Base-by-base conservation (phyloP, 2,888 invertebrate species). In the Megaustenia siamemsis region DNA sequence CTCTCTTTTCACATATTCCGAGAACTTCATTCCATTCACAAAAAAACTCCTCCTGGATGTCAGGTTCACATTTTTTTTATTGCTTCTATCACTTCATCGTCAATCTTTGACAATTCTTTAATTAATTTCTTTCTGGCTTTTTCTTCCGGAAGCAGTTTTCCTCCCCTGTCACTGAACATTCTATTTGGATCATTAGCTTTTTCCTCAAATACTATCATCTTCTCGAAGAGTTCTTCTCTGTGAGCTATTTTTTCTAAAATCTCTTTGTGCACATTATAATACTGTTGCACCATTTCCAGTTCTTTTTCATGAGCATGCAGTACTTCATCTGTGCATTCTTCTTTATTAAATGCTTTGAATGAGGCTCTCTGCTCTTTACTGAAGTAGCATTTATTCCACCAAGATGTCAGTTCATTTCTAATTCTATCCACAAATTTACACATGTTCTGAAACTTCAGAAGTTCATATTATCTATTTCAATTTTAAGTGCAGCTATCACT, bases 281-380 rank as follows among this genome's bases (percentile, higher is more conserved):
- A 94, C 4, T 88, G 85, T 83, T 92, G 90, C 87, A 97, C 94
- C 91, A 96, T 96, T 24, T 96, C 95, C 6, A 97, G 94, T 93
- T 98, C 97, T 73, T 96, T 93, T 93, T 98, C 97, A 92, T 97
- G 97, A 32, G 96, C 92, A 0, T 96, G 96, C 18, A 98, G 94
- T 0, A 97, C 94, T 93, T 97, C 97, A 91, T 98, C 98, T 0
- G 96, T 96, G 92, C 96, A 97, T 69, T 96, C 95, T 68, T 96
- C 96, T 78, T 75, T 40, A 66, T 80, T 81, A 81, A 87, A 90
- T 8, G 87, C 86, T 63, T 76, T 84, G 80, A 94, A 94, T 15
- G 88, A 82, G 56, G 90, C 88, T 56, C 92, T 95, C 60, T 95
- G 95, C 0, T 96, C 95, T 76, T 93, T 88, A 66, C 92, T 90